These are phyloP conservation scores for Mesorhabditis sp. DNA, from an alignment of 2,888 invertebrate genomes.

Conservation along the genomic window DNA sequence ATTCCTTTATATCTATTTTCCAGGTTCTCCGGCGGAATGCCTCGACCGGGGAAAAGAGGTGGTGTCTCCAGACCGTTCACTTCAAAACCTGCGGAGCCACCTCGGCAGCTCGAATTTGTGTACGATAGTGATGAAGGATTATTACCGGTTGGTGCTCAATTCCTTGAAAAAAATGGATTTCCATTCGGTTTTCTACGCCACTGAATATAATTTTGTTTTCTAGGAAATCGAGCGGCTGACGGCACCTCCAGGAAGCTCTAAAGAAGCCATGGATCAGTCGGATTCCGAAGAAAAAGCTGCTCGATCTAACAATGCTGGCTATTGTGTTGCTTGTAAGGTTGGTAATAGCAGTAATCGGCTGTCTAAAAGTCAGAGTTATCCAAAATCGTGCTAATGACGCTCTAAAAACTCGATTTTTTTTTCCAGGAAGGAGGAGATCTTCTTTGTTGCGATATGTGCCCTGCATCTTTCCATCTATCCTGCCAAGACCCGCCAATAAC, in stretches of 20 bases:
- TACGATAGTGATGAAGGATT: too few relatives aligned
- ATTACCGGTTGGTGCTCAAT: too few relatives aligned
- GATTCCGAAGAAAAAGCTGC: not conserved
- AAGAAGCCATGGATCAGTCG: not conserved
- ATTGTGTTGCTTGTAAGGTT: conserved; percentile 2
- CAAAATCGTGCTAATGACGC: not conserved
- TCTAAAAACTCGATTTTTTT: not conserved
- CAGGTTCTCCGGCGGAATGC: too few relatives aligned
- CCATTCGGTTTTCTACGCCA: too few relatives aligned
- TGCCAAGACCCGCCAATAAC: conserved; percentile 93
- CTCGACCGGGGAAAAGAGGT: too few relatives aligned
- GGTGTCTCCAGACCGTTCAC: too few relatives aligned
- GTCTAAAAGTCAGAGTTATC: not conserved
- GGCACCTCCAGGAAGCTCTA: not conserved
- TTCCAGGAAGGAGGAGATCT: conserved; percentile 80
- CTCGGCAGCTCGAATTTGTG: too few relatives aligned
- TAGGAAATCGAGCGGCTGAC: conserved; percentile 2
- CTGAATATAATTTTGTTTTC: not conserved
- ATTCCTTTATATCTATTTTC: too few relatives aligned
- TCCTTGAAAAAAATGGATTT: not conserved
- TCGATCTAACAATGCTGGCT: not conserved
- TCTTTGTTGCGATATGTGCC: conserved; percentile 90
- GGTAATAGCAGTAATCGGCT: not conserved
- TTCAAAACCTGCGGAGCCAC: too few relatives aligned
- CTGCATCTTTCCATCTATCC: conserved; percentile 87